These are phyloP conservation scores for Actinemys pallida DNA, from an alignment of 2,113 vertebrate genomes.

Conservation along the genomic window DNA sequence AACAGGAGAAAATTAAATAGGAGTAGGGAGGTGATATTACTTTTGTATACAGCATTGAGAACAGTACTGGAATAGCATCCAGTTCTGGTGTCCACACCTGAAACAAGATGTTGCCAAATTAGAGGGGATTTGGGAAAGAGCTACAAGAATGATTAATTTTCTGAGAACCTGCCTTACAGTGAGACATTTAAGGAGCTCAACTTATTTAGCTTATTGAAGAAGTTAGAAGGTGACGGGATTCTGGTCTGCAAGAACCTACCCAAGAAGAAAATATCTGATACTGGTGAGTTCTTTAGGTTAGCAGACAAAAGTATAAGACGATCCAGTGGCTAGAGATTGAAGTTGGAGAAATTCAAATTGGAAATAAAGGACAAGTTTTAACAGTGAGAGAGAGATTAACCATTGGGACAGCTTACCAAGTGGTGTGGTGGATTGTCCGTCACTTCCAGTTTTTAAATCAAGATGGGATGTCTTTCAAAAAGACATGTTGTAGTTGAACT, in stretches of 20 bases:
- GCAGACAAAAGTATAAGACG: background rate
- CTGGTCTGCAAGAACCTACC: background rate
- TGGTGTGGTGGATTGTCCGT: background rate
- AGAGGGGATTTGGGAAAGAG: background rate
- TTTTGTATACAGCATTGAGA: background rate
- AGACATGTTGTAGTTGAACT: background rate
- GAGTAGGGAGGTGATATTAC: background rate
- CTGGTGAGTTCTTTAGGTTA: background rate
- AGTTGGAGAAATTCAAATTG: background rate
- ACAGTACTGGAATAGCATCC: background rate
- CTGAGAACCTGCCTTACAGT: rapidly evolving
- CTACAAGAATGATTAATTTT: background rate
- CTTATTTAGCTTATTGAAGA: background rate
- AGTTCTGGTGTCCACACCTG: background rate
- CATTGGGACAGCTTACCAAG: conserved; percentile 29
- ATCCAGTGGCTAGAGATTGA: background rate
- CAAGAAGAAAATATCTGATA: background rate
- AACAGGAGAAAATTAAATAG: background rate
- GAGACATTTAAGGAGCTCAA: background rate
- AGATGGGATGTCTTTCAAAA: background rate
- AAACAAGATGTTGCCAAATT: background rate
- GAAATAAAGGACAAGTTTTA: conserved; percentile 18
- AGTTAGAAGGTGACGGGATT: background rate
- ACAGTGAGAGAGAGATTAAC: background rate
- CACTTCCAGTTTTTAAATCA: background rate